phyloP scores from a whole-genome alignment of 2,888 invertebrate species.

The Euproctis similis region DNA sequence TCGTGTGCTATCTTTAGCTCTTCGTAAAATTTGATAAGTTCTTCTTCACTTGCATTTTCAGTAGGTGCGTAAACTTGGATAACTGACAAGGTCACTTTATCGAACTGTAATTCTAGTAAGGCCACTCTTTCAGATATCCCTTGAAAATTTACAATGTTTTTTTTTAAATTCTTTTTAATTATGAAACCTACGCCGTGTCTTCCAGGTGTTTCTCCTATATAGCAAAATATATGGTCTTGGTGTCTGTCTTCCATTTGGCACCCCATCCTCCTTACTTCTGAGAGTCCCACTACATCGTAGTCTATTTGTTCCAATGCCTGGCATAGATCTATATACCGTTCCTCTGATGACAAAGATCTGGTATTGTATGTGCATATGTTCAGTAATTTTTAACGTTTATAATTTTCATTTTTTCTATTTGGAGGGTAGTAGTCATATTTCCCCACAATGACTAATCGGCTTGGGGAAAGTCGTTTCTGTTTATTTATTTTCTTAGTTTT shows the following conservation, averaged over 20 bases:
- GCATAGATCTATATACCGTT: neutral
- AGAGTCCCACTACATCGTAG: neutral
- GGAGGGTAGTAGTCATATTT: neutral
- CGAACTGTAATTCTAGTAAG: neutral
- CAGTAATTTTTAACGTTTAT: too few relatives aligned
- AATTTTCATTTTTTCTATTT: too few relatives aligned
- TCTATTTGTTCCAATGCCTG: neutral
- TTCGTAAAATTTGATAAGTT: neutral
- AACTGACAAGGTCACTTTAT: neutral
- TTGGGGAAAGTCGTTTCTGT: too few relatives aligned
- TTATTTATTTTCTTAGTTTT: too few relatives aligned
- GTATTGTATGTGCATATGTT: neutral
- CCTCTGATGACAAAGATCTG: neutral
- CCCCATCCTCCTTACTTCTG: too few relatives aligned
- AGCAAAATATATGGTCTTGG: neutral
- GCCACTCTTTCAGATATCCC: neutral
- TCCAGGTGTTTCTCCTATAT: neutral
- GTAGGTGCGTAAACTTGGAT: neutral
- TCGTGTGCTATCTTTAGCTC: too few relatives aligned
- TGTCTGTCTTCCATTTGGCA: neutral
- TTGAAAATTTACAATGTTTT: neutral
- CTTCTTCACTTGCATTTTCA: neutral
- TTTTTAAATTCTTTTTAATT: neutral
- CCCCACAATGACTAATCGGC: slow-evolving; percentile 3
- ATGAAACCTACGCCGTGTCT: neutral